Evolutionary conservation across 2,888 invertebrate genomes (phyloP), one percentile per base, ranked within the genome.

Genomic region (Leptodirus hochenwartii): DNA sequence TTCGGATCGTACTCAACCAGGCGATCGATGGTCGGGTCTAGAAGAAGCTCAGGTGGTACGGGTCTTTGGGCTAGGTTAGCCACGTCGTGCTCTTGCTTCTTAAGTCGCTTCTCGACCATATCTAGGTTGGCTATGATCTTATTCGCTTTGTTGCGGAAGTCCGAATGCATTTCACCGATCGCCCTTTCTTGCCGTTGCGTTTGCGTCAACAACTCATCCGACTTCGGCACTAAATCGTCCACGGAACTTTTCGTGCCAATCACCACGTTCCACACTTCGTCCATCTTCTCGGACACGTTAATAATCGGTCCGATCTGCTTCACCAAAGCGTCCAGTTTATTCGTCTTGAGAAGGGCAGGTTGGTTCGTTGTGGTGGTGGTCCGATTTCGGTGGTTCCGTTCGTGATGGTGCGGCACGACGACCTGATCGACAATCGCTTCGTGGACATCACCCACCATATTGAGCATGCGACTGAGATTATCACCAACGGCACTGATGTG

Each of bases 211-310:
- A 85, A 56, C 43, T 82, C 81, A 47, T 85, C 82, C 0, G 84
- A 84, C 54, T 85, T 85, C 2, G 85, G 84, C 22, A 85, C 67
- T 29, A 85, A 59, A 50, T 81, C 75, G 50, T 85, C 84, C 1
- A 85, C 81, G 0, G 82, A 80, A 44, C 78, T 81, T 49, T 85
- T 85, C 3, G 84, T 84, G 9, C 84, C 84, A 2, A 84, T 81
- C 8, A 85, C 81, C 4, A 84, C 81, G 48, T 81, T 77, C 84
- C 84, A 85, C 3, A 85, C 82, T 54, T 85, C 80, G 43, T 85
- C 84, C 81, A 85, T 84, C 54, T 84, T 84, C 48, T 82, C 81
- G 0, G 82, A 79, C 1, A 84, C 82, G 31, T 73, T 75, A 46
- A 82, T 71, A 59, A 84, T 81, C 1, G 85, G 84, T 39, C 74